Evolutionary conservation across 2,888 invertebrate genomes (phyloP).

Genomic region (Rhingia campestris): DNA sequence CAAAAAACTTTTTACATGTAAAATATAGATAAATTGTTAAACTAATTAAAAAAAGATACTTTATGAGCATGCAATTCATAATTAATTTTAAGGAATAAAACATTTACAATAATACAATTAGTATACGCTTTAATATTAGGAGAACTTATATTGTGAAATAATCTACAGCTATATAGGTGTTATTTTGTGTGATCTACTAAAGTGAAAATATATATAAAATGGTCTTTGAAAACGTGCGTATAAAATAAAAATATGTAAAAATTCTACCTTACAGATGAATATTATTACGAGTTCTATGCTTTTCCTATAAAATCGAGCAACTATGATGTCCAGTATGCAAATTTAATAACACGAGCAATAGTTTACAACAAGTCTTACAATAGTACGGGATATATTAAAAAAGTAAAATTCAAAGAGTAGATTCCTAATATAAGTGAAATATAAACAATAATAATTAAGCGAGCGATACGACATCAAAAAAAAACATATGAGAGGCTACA

Average conservation of each 20-base stretch:
- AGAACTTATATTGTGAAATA: background rate
- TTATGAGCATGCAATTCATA: no score
- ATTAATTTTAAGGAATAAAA: no score
- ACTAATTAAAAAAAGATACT: no score
- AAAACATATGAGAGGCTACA: no score
- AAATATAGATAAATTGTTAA: no score
- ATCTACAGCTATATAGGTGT: slow-evolving; percentile 2
- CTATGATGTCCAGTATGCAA: slow-evolving; percentile 13
- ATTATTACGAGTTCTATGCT: background rate
- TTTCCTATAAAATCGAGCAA: background rate
- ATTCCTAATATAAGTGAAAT: background rate
- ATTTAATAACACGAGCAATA: no score
- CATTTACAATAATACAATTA: background rate
- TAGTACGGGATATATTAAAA: background rate
- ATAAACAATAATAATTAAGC: background rate
- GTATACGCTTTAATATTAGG: no score
- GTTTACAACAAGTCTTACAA: background rate
- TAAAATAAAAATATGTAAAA: background rate
- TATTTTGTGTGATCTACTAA: slow-evolving; percentile 33
- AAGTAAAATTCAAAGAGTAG: background rate
- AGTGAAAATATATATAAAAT: background rate
- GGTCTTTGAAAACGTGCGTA: background rate
- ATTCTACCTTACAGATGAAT: slow-evolving; percentile 19
- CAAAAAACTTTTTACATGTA: no score
- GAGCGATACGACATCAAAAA: no score